A percentile compares a stretch with the other conserved stretches of the same genome.
Evolutionary conservation across 2,888 invertebrate genomes (phyloP).

Genomic region (Brachypalpus laphriformis): DNA sequence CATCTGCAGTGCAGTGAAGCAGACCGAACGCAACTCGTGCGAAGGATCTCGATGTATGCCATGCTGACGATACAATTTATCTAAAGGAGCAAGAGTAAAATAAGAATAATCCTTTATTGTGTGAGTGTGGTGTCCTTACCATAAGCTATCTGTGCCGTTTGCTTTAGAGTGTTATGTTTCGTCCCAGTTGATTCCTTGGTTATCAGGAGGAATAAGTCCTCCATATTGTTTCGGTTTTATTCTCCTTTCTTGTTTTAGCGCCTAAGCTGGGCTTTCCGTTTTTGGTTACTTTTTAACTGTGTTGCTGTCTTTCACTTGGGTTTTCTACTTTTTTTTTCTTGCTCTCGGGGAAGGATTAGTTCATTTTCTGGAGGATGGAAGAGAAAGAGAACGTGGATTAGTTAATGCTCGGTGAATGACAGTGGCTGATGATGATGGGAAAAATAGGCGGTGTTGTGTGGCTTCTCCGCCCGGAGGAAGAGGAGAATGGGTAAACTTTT

Average conservation of each 20-base stretch:
- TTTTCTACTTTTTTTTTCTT: background rate
- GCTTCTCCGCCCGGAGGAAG: constrained; percentile 22
- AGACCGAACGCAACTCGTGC: constrained; percentile 92
- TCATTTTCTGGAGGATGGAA: constrained; percentile 54
- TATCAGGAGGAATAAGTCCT: constrained; percentile 92
- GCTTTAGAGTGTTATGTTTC: constrained; percentile 88
- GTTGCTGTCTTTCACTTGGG: constrained; percentile 21
- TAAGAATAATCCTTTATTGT: constrained; percentile 22
- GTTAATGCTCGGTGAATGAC: constrained; percentile 35
- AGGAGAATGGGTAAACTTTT: background rate
- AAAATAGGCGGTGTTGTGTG: constrained; percentile 34
- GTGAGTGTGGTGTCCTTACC: constrained; percentile 85
- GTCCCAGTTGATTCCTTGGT: constrained; percentile 92
- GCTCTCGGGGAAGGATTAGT: constrained; percentile 55
- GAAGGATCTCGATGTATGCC: constrained; percentile 90
- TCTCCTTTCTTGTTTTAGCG: background rate
- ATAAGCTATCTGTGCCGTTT: constrained; percentile 93
- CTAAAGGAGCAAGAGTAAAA: constrained; percentile 85
- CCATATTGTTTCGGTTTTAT: constrained; percentile 85
- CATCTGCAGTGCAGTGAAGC: constrained; percentile 92
- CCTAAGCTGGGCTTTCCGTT: constrained; percentile 18
- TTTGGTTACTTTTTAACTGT: constrained; percentile 55
- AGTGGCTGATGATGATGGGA: constrained; percentile 42
- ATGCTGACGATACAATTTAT: constrained; percentile 91
- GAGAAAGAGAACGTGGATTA: constrained; percentile 41